Percentiles rank a stretch among this genome's conserved stretches.
Conservation (phyloP, 2,113 vertebrate genomes). For the Bubo blakistoni region DNA sequence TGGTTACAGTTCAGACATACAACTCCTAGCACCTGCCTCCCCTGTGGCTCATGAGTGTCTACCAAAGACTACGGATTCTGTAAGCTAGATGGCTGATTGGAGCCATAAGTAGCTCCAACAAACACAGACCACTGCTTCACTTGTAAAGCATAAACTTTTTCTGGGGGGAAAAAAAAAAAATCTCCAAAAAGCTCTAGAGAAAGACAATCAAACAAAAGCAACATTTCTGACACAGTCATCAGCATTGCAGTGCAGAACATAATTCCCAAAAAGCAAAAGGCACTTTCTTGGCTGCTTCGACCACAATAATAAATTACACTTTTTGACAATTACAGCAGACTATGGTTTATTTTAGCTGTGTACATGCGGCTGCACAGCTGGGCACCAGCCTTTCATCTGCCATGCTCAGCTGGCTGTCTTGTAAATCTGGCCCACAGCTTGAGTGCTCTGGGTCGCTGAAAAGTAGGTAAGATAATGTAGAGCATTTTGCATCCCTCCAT, state of each 20-base stretch:
- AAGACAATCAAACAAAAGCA: background rate
- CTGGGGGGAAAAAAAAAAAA: background rate
- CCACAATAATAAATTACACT: background rate
- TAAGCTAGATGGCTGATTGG: too few species aligned
- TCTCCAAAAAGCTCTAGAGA: background rate
- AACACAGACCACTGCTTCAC: background rate
- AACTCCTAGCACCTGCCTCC: background rate
- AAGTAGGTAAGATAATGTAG: background rate
- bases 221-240: background rate
- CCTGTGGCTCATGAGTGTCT: background rate
- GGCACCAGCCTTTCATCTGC: background rate
- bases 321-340: background rate
- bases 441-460: background rate
- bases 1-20: background rate
- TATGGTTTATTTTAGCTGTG: background rate
- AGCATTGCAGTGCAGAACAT: background rate
- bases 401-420: accelerated
- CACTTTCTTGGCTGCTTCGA: background rate
- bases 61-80: accelerated
- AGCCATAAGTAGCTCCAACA: background rate
- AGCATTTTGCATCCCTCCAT: background rate
- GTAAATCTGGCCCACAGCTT: background rate
- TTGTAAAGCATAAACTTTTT: background rate
- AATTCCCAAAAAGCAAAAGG: background rate
- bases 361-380: background rate